These are phyloP conservation scores for Agriopis leucophaearia DNA, from an alignment of 2,888 invertebrate species.

Conservation along the genomic window DNA sequence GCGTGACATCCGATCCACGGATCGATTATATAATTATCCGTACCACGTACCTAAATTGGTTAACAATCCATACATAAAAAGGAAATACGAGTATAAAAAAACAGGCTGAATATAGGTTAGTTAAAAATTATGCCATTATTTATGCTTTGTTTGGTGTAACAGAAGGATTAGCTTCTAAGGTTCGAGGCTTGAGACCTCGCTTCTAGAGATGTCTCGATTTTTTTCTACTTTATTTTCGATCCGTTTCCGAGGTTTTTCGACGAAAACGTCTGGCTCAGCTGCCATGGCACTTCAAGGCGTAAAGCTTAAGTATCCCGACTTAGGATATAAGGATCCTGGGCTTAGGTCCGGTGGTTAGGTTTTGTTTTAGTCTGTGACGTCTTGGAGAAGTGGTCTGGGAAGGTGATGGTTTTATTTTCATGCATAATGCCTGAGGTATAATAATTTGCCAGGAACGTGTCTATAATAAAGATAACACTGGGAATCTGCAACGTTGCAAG, in stretches of 20 bases:
- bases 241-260: slow-evolving; percentile 73
- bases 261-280: slow-evolving; percentile 81
- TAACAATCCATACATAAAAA: no score
- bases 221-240: slow-evolving; percentile 83
- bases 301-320: slow-evolving; percentile 42
- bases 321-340: slow-evolving; percentile 16
- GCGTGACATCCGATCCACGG: no score
- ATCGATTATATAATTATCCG: no score
- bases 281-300: slow-evolving; percentile 67
- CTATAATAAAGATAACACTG: background rate
- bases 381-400: slow-evolving; percentile 28
- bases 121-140: background rate
- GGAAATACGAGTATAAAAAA: no score
- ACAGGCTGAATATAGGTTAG: no score
- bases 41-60: no score
- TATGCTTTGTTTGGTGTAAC: slow-evolving; percentile 59
- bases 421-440: slow-evolving; percentile 25
- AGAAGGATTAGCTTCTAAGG: slow-evolving; percentile 59
- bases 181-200: slow-evolving; percentile 80
- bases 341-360: slow-evolving; percentile 21
- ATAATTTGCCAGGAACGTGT: slow-evolving; percentile 11
- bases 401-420: slow-evolving; percentile 22
- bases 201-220: slow-evolving; percentile 84
- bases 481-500: background rate
- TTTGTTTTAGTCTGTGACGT: slow-evolving; percentile 29